Conservation (phyloP, 1,140 invertebrate species). For the Pogonomyrmex barbatus region DNA sequence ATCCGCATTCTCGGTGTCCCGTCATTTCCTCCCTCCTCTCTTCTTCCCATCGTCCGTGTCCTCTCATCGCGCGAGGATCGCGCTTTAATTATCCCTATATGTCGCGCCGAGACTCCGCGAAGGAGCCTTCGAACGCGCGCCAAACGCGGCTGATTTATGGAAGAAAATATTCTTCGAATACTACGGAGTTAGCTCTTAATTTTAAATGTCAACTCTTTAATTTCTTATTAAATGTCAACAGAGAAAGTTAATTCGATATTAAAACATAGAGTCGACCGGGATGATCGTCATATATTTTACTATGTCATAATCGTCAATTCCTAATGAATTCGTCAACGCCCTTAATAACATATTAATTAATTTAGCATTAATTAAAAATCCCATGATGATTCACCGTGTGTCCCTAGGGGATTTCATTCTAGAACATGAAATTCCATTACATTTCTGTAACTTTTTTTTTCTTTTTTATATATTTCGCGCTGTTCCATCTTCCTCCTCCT, state of each 20-base stretch:
- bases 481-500: neutral
- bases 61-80: slow-evolving; percentile 11
- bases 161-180: slow-evolving; percentile 8
- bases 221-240: slow-evolving; percentile 30
- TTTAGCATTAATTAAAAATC: too few relatives aligned
- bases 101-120: neutral
- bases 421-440: neutral
- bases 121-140: neutral
- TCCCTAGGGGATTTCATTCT: neutral
- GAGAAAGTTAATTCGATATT: slow-evolving; percentile 9
- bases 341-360: neutral
- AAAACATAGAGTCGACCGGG: neutral
- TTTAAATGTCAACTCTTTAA: slow-evolving; percentile 5
- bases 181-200: neutral
- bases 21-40: neutral
- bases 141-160: slow-evolving; percentile 19
- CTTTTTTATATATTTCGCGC: neutral
- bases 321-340: neutral
- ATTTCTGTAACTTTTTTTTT: too few relatives aligned
- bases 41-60: neutral
- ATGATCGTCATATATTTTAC: neutral
- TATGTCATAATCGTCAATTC: neutral
- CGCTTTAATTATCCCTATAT: slow-evolving; percentile 33
- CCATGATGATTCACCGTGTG: neutral
- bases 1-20: slow-evolving; percentile 46